Base-by-base conservation (phyloP, 2,888 invertebrate species). In the Holacanthella duospinosa region DNA sequence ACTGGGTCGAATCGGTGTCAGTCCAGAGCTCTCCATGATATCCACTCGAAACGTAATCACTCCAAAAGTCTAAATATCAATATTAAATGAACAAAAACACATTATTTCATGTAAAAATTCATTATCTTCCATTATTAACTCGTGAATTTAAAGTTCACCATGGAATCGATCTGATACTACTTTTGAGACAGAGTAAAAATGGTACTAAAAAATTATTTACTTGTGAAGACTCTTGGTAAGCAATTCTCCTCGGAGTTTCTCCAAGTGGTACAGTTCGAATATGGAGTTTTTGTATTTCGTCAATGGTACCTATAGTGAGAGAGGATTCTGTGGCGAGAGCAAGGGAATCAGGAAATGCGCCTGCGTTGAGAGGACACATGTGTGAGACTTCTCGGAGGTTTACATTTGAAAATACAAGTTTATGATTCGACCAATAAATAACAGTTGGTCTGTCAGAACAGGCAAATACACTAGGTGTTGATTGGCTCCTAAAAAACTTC, bases 371-470 rank as follows among this genome's bases (percentile, higher is more conserved):
- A 0, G 94, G 93, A 78, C 97, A 97, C 94, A 99, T 97, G 76
- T 96, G 94, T 74, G 92, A 92, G 0, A 99, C 93, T 77, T 92
- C 92, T 75, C 90, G 90, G 60, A 93, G 82, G 77, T 93, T 95
- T 1, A 95, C 96, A 79, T 96, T 97, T n/a, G 95, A 95, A 79
- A 96, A 96, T 2, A 96, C 95, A 36, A 96, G 82, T 78, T 96
- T 96, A 77, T 95, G 93, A 79, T 96, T 96, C n/a, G 94, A 94
- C 3, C 95, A 96, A 80, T 97, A 99, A 72, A 99, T 96, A 19
- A 99, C 97, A 0, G 97, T 96, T 0, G 97, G 97, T 59, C 97
- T 84, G 78, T 99, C 97, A 0, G 95, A 96, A 78, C 99, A 99
- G 26, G 96, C 99, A 80, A 99, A 99, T 43, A 99, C 95, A 77